phyloP scores from a whole-genome alignment of 2,113 vertebrate species.

The Crotalus helleri region DNA sequence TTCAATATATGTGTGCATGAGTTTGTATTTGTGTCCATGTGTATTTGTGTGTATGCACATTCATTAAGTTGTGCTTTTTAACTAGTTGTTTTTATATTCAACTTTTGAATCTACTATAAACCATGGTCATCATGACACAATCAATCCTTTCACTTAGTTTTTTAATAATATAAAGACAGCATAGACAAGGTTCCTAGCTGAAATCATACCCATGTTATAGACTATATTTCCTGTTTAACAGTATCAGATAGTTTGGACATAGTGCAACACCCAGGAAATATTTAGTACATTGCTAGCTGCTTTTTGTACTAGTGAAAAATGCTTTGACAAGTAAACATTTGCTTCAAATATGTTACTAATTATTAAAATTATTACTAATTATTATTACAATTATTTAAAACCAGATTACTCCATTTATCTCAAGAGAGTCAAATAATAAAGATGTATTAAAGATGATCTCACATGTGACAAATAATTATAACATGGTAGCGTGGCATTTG shows the following conservation, averaged over 20 bases:
- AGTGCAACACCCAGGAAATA: not conserved
- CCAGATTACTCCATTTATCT: constrained; percentile 49
- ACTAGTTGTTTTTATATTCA: not conserved
- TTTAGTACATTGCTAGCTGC: not conserved
- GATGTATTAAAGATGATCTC: constrained; percentile 68
- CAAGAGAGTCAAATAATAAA: constrained; percentile 47
- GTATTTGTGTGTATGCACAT: not conserved
- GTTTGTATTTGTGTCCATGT: not conserved
- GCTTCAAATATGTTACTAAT: constrained; percentile 44
- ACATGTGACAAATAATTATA: constrained; percentile 61
- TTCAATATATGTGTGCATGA: not conserved
- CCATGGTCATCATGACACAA: not conserved
- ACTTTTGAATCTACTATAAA: not conserved
- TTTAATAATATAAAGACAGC: not conserved
- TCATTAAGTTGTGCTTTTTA: not conserved
- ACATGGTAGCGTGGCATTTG: constrained; percentile 36
- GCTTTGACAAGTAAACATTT: constrained; percentile 47
- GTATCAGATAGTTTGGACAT: not conserved
- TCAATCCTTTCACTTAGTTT: not conserved
- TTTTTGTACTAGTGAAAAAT: constrained; percentile 44
- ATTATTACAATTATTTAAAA: constrained; percentile 45
- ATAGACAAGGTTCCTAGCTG: not conserved
- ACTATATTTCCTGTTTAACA: not conserved
- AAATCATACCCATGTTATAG: not conserved
- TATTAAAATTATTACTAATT: not conserved